Conservation (phyloP, 2,797 vertebrate species). For the Fistularia tabacaria region DNA sequence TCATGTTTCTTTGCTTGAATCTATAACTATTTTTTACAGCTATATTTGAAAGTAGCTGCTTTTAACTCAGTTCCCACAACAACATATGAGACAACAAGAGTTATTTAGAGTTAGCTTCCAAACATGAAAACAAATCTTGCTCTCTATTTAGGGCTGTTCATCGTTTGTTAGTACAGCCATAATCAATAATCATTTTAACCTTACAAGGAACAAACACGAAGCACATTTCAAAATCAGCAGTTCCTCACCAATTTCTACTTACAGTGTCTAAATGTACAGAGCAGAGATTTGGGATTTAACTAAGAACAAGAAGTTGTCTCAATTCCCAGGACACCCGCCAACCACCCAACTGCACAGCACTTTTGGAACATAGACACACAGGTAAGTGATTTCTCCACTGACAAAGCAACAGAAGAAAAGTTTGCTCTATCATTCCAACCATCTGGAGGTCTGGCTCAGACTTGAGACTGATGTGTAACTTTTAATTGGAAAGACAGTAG, state of each 20-base stretch:
- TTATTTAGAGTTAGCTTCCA: too few relatives aligned
- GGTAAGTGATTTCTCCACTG: conserved; percentile 68
- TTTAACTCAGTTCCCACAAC: too few relatives aligned
- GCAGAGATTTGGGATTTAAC: conserved; percentile 60
- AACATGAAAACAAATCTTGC: too few relatives aligned
- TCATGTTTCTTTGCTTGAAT: too few relatives aligned
- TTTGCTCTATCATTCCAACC: conserved; percentile 68
- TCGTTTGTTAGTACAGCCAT: too few relatives aligned
- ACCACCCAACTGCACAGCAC: conserved; percentile 60
- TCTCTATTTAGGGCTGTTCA: too few relatives aligned
- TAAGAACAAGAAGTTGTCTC: conserved; percentile 45
- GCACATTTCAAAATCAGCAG: conserved; percentile 35
- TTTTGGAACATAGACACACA: conserved; percentile 60
- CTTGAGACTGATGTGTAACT: conserved; percentile 69
- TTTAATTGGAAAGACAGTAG: conserved; percentile 74
- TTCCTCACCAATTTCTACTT: conserved; percentile 24
- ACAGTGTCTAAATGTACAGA: conserved; percentile 51
- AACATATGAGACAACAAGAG: too few relatives aligned
- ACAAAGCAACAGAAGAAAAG: conserved; percentile 63
- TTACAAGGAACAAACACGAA: conserved; percentile 24
- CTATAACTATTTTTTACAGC: too few relatives aligned
- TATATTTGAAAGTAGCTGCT: too few relatives aligned
- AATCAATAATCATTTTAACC: conserved; percentile 3
- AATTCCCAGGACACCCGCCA: conserved; percentile 62
- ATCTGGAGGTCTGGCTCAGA: conserved; percentile 73